Base-by-base conservation (phyloP, 2,113 vertebrate species). In the Clarias gariepinus region DNA sequence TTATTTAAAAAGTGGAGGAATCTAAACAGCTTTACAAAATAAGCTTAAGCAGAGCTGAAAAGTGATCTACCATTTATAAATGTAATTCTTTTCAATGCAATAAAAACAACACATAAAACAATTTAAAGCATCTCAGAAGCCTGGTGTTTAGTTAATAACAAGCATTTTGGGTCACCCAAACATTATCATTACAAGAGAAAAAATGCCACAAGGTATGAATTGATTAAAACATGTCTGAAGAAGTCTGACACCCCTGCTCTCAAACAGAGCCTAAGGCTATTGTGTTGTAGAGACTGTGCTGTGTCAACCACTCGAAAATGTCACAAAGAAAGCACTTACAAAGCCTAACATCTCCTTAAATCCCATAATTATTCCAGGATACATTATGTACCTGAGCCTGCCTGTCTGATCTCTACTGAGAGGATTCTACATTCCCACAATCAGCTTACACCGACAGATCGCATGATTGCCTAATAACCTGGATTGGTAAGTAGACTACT, bases 301-400 rank as follows among this genome's bases (percentile, higher is more conserved):
- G 88, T 93, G 94, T 94, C 93, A 94, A 91, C 91, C 92, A 92
- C 90, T 93, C 71, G 88, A 90, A 90, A 85, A 92, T 92, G 91
- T 93, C 92, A 93, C 93, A 93, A 93, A 92, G 93, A 93, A 92
- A 92, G 92, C 91, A 92, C 90, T 94, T 92, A 94, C 94, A 94
- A 94, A 93, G 92, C 90, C 91, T 84, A 91, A 94, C 91, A 94
- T 93, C 91, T 94, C 80, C 76, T 87, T 93, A 94, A 95, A 95
- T 94, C 92, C 92, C 86, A 90, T 94, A 94, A 94, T 95, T 94
- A 94, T 94, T 93, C 91, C 88, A 88, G 92, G 93, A 94, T 92
- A 92, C 91, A 94, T 93, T 91, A 91, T 94, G 92, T 94, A 94
- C 94, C 91, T 95, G 93, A 91, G 90, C 91, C 89, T 88, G 88